phyloP scores from a whole-genome alignment of 2,797 vertebrate genomes.

The Urosaurus nigricauda region DNA sequence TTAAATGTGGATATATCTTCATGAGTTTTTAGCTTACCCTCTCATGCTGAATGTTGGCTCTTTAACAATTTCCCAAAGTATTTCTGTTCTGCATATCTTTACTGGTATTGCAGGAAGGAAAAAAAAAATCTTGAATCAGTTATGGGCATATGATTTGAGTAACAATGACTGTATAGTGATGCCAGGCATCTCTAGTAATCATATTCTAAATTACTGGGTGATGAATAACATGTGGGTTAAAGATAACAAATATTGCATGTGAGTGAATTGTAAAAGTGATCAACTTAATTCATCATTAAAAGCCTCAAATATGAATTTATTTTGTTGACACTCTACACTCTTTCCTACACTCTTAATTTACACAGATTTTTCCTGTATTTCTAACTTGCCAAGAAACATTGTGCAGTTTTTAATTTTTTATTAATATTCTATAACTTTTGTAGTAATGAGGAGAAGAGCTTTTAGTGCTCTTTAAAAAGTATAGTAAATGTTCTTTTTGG shows the following conservation, averaged over 20 bases:
- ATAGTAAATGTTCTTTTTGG: too few relatives aligned
- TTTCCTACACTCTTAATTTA: neutral
- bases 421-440: neutral
- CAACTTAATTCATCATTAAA: neutral
- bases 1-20: neutral
- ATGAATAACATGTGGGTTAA: neutral
- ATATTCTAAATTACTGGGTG: too few relatives aligned
- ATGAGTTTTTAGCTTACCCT: neutral
- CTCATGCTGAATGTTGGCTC: too few relatives aligned
- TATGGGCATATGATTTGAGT: neutral
- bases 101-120: neutral
- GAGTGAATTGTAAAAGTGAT: neutral
- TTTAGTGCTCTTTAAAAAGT: too few relatives aligned
- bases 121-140: too few relatives aligned
- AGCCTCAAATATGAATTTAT: neutral
- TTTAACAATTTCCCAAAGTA: neutral
- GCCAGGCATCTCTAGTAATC: neutral
- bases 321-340: too few relatives aligned
- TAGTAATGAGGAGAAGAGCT: too few relatives aligned
- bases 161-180: neutral
- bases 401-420: constrained; percentile 1
- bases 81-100: neutral
- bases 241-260: neutral
- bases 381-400: neutral
- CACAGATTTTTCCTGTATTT: neutral